Evolutionary conservation across 2,797 vertebrate genomes (phyloP).

Genomic region (Xyrichtys novacula): DNA sequence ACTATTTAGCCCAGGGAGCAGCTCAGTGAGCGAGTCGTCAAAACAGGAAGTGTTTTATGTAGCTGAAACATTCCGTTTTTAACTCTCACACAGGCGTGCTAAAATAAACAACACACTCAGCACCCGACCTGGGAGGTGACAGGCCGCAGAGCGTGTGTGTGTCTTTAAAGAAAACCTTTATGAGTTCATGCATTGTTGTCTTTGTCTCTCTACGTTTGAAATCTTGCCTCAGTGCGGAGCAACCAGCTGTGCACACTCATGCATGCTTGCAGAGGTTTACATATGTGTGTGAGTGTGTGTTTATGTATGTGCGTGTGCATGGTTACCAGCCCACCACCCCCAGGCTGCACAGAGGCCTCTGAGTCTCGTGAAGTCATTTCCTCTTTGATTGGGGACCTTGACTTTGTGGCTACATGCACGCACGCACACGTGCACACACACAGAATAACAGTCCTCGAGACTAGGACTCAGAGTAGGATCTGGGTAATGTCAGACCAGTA

Average conservation of each 20-base stretch:
- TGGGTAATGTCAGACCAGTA: constrained; percentile 5
- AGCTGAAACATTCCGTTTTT: constrained; percentile 85
- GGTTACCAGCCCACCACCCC: constrained; percentile 32
- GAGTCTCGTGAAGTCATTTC: constrained; percentile 71
- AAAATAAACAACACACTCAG: constrained; percentile 79
- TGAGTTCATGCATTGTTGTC: constrained; percentile 21
- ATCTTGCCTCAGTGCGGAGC: constrained; percentile 7
- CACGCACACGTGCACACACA: constrained; percentile 4
- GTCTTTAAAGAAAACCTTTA: constrained; percentile 41
- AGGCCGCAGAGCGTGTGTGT: constrained; percentile 6
- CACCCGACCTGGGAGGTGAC: constrained; percentile 49
- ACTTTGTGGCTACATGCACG: constrained; percentile 35
- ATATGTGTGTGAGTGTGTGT: constrained; percentile 25
- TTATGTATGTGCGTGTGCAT: constrained; percentile 17
- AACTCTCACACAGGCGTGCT: constrained; percentile 74
- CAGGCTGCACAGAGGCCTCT: constrained; percentile 42
- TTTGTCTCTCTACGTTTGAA: constrained; percentile 20
- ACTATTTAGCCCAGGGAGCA: constrained; percentile 58
- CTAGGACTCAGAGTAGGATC: constrained; percentile 20
- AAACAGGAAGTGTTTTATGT: constrained; percentile 87
- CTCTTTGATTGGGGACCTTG: constrained; percentile 55
- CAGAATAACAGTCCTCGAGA: constrained; percentile 34
- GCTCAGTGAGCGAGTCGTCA: constrained; percentile 73
- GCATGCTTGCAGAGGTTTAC: constrained; percentile 16
- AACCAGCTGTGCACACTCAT: constrained; percentile 13